phyloP scores from a whole-genome alignment of 2,888 invertebrate species.

The Clostera curtula region DNA sequence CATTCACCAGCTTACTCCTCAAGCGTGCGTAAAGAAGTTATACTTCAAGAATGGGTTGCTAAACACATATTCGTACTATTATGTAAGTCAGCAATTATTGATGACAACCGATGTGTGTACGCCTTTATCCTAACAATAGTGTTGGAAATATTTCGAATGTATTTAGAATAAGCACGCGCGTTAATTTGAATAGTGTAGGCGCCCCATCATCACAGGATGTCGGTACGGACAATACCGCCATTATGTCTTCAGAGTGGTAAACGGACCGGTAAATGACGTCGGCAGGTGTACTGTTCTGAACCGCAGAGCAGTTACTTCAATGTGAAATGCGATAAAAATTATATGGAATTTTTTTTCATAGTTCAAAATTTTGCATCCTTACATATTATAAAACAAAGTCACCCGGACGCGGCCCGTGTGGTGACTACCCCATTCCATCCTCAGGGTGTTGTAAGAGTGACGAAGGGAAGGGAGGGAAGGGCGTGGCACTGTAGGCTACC shows the following conservation, averaged over 20 bases:
- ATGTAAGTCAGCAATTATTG: no score
- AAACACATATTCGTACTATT: no score
- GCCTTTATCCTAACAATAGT: conserved; percentile 12
- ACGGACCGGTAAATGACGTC: conserved; percentile 38
- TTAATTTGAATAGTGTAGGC: conserved; percentile 30
- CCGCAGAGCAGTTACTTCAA: no score
- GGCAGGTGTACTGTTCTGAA: conserved; percentile 36
- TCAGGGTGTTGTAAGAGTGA: no score
- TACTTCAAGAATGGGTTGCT: no score
- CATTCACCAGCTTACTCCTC: no score
- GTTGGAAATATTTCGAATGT: conserved; percentile 5
- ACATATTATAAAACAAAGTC: no score
- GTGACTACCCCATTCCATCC: no score
- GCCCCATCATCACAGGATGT: conserved; percentile 32
- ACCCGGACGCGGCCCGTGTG: no score
- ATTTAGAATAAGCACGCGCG: conserved; percentile 9
- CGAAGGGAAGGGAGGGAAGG: no score
- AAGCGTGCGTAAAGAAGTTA: no score
- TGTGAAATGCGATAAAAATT: conserved; percentile 21
- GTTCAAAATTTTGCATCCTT: background rate
- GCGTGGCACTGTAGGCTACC: no score
- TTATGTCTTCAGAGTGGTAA: conserved; percentile 40
- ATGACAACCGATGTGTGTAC: conserved; percentile 12
- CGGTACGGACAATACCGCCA: conserved; percentile 21
- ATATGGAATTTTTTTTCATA: conserved; percentile 11